Percentiles rank a stretch among this genome's conserved stretches.
These are phyloP conservation scores for Pantelozetes paolii DNA, from an alignment of 2,888 invertebrate species.

Conservation along the genomic window DNA sequence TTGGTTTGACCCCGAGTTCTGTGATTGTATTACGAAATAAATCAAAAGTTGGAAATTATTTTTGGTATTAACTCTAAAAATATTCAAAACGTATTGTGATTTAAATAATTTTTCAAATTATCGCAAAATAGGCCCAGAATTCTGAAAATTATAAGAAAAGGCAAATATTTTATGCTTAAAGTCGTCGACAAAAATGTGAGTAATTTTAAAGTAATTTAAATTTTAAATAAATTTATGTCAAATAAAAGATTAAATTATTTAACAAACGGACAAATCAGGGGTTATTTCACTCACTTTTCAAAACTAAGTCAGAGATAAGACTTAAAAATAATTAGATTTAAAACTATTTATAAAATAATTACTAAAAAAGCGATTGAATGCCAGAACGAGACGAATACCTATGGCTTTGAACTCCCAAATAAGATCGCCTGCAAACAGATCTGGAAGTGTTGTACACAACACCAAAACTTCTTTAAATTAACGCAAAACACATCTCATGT, in stretches of 20 bases:
- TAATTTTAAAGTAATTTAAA: neutral
- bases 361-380: neutral
- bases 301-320: too few relatives aligned
- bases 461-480: conserved; percentile 66
- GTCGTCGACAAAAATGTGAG: conserved; percentile 94
- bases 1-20: conserved; percentile 91
- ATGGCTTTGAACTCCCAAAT: conserved; percentile 88
- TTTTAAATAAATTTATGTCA: neutral
- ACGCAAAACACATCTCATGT: conserved; percentile 24
- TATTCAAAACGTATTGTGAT: neutral
- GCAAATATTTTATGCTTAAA: conserved; percentile 90
- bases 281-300: too few relatives aligned
- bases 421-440: conserved; percentile 89
- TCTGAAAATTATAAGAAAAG: conserved; percentile 92
- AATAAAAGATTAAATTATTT: too few relatives aligned
- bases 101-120: conserved; percentile 2
- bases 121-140: conserved; percentile 68
- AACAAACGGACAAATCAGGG: too few relatives aligned
- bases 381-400: conserved; percentile 89
- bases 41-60: conserved; percentile 94
- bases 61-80: conserved; percentile 63
- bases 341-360: too few relatives aligned
- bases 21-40: conserved; percentile 90
- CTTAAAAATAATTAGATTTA: too few relatives aligned
- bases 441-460: conserved; percentile 93